A percentile compares a stretch with the other conserved stretches of the same genome.
These are phyloP conservation scores for Leptogaster cylindrica DNA, from an alignment of 2,888 invertebrate genomes.

Conservation along the genomic window DNA sequence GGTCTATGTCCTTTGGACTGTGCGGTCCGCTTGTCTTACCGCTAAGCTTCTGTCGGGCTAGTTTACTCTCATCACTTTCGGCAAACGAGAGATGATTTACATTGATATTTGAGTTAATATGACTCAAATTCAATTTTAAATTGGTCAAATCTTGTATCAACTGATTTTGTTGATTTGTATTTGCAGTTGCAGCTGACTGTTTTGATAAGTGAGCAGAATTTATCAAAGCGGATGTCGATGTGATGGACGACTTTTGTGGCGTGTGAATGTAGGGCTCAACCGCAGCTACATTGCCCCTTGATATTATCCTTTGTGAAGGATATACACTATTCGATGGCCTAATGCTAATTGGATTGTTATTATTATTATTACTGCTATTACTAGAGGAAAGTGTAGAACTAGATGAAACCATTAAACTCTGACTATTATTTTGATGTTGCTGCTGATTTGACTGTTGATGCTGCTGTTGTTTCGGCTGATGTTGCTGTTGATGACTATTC, in stretches of 20 bases:
- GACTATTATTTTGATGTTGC: constrained; percentile 49
- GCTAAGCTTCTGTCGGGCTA: constrained; percentile 59
- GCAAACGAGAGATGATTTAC: constrained; percentile 65
- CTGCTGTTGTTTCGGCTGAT: constrained; percentile 43
- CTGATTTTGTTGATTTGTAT: constrained; percentile 60
- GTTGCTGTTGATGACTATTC: constrained; percentile 49
- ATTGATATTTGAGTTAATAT: constrained; percentile 62
- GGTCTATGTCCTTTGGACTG: constrained; percentile 26
- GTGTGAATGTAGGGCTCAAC: constrained; percentile 89
- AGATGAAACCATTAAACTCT: constrained; percentile 30
- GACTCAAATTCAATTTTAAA: constrained; percentile 54
- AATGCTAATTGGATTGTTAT: constrained; percentile 48
- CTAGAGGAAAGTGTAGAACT: constrained; percentile 8
- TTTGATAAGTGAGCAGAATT: constrained; percentile 58
- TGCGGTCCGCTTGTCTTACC: constrained; percentile 26
- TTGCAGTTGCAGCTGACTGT: constrained; percentile 58
- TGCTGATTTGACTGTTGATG: constrained; percentile 51
- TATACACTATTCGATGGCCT: constrained; percentile 54
- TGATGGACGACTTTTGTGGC: constrained; percentile 68
- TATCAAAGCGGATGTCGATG: constrained; percentile 51
- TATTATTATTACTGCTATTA: constrained; percentile 21
- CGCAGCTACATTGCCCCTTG: constrained; percentile 82
- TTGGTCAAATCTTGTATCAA: constrained; percentile 61
- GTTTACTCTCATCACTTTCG: constrained; percentile 65
- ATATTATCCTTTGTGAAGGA: constrained; percentile 59